phyloP scores from a whole-genome alignment of 2,888 invertebrate species.

The Malacosoma neustria region DNA sequence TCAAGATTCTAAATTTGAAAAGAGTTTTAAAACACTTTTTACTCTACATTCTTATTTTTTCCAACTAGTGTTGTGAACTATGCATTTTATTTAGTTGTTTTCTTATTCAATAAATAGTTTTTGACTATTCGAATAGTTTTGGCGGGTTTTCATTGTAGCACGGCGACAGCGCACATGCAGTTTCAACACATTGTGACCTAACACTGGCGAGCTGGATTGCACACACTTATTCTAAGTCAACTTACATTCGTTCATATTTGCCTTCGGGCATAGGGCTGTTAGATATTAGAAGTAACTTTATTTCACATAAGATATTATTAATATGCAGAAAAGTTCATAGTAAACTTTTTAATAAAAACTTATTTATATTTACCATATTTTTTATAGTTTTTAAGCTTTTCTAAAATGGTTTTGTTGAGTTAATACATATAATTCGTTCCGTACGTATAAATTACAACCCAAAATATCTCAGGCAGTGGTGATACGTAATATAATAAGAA shows the following conservation, averaged over 20 bases:
- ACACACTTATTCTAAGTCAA: constrained; percentile 76
- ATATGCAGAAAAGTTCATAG: no score
- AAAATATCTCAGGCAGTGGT: no score
- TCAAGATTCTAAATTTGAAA: not conserved
- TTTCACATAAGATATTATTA: no score
- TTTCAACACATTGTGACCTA: constrained; percentile 75
- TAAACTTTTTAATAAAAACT: no score
- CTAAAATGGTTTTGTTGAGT: no score
- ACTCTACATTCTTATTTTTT: not conserved
- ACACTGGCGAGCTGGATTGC: constrained; percentile 72
- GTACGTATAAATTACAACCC: no score
- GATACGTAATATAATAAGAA: no score
- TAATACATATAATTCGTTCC: no score
- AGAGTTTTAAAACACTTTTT: not conserved
- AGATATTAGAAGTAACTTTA: not conserved
- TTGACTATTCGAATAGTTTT: not conserved
- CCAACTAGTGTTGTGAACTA: not conserved
- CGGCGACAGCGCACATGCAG: constrained; percentile 61
- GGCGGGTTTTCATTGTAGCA: constrained; percentile 52
- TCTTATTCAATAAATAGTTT: not conserved
- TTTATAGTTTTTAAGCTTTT: no score
- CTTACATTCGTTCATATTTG: constrained; percentile 76
- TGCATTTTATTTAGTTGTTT: no score
- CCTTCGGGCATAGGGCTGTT: constrained; percentile 70
- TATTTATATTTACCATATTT: no score